Conservation (phyloP, 2,888 invertebrate genomes). For the Unio pictorum region DNA sequence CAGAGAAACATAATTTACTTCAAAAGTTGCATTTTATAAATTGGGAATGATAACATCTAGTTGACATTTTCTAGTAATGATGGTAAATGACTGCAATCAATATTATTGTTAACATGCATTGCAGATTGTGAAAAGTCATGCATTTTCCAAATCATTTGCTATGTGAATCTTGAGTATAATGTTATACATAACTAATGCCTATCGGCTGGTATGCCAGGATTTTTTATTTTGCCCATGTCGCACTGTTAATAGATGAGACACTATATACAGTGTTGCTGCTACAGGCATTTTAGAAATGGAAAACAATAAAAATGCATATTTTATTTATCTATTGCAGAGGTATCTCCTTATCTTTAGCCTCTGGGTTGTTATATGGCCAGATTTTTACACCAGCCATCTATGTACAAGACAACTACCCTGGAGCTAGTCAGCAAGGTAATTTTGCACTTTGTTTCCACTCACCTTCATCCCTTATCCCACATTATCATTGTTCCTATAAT, state of each 20-base stretch:
- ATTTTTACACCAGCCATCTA: constrained; percentile 73
- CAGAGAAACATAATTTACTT: too few relatives aligned
- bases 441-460: too few relatives aligned
- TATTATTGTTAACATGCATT: too few relatives aligned
- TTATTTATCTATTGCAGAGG: constrained; percentile 64
- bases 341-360: constrained; percentile 66
- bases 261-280: background rate
- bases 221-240: background rate
- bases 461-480: too few relatives aligned
- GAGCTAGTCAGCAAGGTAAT: background rate
- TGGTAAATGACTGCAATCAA: too few relatives aligned
- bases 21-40: too few relatives aligned
- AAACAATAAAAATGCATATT: background rate
- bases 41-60: too few relatives aligned
- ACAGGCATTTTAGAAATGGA: background rate
- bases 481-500: too few relatives aligned
- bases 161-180: too few relatives aligned
- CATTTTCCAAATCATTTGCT: too few relatives aligned
- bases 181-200: background rate
- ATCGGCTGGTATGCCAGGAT: background rate
- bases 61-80: too few relatives aligned
- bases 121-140: too few relatives aligned
- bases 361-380: constrained; percentile 72
- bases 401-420: constrained; percentile 67
- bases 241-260: background rate